phyloP scores from a whole-genome alignment of 1,140 invertebrate species.

The Camponotus floridanus region DNA sequence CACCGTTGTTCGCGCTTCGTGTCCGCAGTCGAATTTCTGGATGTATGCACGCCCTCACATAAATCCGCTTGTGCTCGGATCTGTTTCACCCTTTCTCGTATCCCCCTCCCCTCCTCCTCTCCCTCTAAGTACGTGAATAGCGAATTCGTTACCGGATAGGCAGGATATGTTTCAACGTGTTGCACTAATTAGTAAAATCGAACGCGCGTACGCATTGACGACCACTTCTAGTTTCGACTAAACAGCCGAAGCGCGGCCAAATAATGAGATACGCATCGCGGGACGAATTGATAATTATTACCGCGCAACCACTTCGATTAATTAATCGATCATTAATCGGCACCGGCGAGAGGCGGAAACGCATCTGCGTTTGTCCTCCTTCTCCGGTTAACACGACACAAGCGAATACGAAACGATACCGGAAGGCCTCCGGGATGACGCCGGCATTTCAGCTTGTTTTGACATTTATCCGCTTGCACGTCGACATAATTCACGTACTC shows the following conservation, averaged over 20 bases:
- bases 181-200: slow-evolving; percentile 73
- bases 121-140: neutral
- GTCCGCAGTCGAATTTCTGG: slow-evolving; percentile 24
- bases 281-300: slow-evolving; percentile 79
- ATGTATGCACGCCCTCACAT: neutral
- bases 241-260: slow-evolving; percentile 65
- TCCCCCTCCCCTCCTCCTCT: too few relatives aligned
- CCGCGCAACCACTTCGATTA: slow-evolving; percentile 70
- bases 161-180: slow-evolving; percentile 55
- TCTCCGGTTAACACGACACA: neutral
- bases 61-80: slow-evolving; percentile 8
- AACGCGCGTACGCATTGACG: slow-evolving; percentile 40
- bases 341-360: neutral
- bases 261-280: slow-evolving; percentile 70
- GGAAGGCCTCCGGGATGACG: slow-evolving; percentile 18
- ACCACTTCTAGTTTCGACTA: slow-evolving; percentile 67
- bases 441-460: slow-evolving; percentile 43
- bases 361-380: neutral
- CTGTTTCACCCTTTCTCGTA: neutral
- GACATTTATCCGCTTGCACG: slow-evolving; percentile 50
- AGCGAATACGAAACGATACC: neutral
- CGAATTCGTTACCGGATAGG: slow-evolving; percentile 45
- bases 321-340: slow-evolving; percentile 64
- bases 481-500: slow-evolving; percentile 42
- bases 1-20: neutral